Conservation (phyloP, 2,888 invertebrate genomes). For the Parnassius orleans region DNA sequence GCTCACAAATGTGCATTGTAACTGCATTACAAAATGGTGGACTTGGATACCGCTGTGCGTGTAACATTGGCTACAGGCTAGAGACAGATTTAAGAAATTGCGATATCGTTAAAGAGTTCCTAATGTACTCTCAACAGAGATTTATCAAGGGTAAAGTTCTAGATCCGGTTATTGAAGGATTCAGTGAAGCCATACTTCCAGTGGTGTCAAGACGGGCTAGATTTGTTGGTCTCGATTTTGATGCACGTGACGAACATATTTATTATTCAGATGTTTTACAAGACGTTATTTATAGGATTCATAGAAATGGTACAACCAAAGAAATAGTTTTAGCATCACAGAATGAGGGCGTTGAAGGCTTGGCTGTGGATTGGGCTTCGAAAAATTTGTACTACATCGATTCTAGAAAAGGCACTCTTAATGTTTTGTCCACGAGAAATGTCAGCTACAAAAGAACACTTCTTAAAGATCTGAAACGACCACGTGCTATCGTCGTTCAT, state of each 20-base stretch:
- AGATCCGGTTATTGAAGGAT: constrained; percentile 92
- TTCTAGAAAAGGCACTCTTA: constrained; percentile 95
- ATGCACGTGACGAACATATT: constrained; percentile 93
- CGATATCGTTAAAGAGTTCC: constrained; percentile 90
- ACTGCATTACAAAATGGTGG: constrained; percentile 87
- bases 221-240: constrained; percentile 97
- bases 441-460: constrained; percentile 91
- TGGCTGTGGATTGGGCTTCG: constrained; percentile 97
- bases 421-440: constrained; percentile 93
- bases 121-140: constrained; percentile 97
- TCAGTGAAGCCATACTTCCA: constrained; percentile 97
- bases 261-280: constrained; percentile 99
- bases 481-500: constrained; percentile 97
- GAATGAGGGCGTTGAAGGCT: constrained; percentile 97
- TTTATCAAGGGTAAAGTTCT: constrained; percentile 97
- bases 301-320: constrained; percentile 88
- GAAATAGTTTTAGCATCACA: constrained; percentile 97
- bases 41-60: constrained; percentile 94
- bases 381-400: constrained; percentile 98
- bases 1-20: constrained; percentile 96
- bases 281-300: constrained; percentile 94
- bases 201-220: constrained; percentile 94
- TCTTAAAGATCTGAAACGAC: constrained; percentile 93
- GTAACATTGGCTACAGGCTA: constrained; percentile 92
- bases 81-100: constrained; percentile 89